A percentile compares a stretch with the other conserved stretches of the same genome.
Evolutionary conservation across 1,140 invertebrate genomes (phyloP).

Genomic region (Caenorhabditis brenneri): DNA sequence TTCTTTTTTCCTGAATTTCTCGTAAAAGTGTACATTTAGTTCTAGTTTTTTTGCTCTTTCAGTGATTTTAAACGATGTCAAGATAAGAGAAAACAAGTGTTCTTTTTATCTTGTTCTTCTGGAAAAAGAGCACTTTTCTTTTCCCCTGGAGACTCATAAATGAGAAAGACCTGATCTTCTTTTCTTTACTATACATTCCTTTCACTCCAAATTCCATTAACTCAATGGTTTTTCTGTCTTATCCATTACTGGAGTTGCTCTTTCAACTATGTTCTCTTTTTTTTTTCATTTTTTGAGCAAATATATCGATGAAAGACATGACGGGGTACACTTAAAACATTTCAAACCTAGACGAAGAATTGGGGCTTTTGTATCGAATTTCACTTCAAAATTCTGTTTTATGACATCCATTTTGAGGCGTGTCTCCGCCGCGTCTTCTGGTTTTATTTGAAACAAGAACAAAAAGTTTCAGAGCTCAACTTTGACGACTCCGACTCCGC

Average conservation of each 20-base stretch:
- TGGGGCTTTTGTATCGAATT: slow-evolving; percentile 26
- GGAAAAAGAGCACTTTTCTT: background rate
- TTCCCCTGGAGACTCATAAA: slow-evolving; percentile 37
- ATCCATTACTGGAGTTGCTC: background rate
- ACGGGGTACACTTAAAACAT: background rate
- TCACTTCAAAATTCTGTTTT: slow-evolving; percentile 27
- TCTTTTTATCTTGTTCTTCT: slow-evolving; percentile 38
- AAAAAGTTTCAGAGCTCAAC: slow-evolving; percentile 38
- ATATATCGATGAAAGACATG: background rate
- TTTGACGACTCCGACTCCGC: slow-evolving; percentile 28
- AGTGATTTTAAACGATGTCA: slow-evolving; percentile 29
- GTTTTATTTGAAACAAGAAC: background rate
- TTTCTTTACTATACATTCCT: background rate
- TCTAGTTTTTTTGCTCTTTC: background rate
- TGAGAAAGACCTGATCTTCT: background rate
- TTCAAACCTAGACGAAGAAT: slow-evolving; percentile 24
- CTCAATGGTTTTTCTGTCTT: background rate
- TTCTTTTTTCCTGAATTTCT: background rate
- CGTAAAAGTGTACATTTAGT: background rate
- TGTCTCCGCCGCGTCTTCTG: too few species aligned
- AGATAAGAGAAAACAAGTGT: slow-evolving; percentile 22
- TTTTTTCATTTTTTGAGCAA: background rate
- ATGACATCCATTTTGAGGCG: slow-evolving; percentile 2
- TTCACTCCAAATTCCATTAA: background rate
- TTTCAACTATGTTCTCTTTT: background rate